Percentiles rank a stretch among this genome's conserved stretches.
phyloP scores from a whole-genome alignment of 2,113 vertebrate genomes.

The Psephotus haematonotus region DNA sequence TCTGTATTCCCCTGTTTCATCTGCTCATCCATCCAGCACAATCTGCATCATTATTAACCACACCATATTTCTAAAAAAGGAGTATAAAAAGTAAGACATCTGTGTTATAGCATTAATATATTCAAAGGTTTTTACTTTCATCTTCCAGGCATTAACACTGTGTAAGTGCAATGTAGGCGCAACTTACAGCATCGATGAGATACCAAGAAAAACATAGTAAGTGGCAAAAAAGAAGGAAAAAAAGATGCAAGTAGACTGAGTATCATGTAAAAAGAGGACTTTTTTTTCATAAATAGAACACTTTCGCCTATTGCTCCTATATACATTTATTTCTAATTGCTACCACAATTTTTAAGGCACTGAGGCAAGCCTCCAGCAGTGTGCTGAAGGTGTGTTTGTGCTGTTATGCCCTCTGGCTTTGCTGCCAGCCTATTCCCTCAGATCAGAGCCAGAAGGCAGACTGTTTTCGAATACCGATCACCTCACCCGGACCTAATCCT shows the following conservation, averaged over 20 bases:
- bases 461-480: constrained; percentile 99
- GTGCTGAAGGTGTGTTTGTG: constrained; percentile 98
- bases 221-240: constrained; percentile 7
- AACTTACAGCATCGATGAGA: constrained; percentile 68
- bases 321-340: constrained; percentile 85
- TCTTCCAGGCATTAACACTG: constrained; percentile 81
- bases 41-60: constrained; percentile 87
- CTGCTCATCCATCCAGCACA: constrained; percentile 82
- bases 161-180: constrained; percentile 74
- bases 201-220: constrained; percentile 54
- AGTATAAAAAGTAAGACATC: constrained; percentile 84
- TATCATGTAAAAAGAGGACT: constrained; percentile 69
- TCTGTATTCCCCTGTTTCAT: constrained; percentile 86
- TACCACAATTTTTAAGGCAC: constrained; percentile 84
- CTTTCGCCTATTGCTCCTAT: constrained; percentile 69
- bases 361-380: constrained; percentile 88
- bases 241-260: neutral
- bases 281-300: constrained; percentile 69
- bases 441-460: constrained; percentile 99
- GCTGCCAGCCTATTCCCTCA: constrained; percentile 99
- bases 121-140: constrained; percentile 86
- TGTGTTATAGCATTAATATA: constrained; percentile 86
- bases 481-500: constrained; percentile 99
- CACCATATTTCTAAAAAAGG: constrained; percentile 78
- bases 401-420: constrained; percentile 99